Evolutionary conservation across 2,113 vertebrate genomes (phyloP).

Genomic region (Vulpes ferrilata): DNA sequence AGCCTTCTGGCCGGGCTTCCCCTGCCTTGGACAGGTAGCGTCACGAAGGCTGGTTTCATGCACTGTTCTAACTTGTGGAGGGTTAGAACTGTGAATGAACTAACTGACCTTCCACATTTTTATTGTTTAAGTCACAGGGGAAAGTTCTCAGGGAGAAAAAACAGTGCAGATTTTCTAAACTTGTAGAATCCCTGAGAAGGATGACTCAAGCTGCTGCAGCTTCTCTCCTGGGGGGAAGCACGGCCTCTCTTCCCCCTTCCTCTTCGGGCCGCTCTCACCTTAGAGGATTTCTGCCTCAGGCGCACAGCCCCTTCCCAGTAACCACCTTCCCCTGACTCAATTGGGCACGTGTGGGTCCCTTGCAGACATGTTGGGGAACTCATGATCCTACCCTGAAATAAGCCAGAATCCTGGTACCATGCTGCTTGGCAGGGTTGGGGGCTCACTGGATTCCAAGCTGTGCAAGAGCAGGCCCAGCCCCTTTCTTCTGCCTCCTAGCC

Average conservation of each 20-base stretch:
- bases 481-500: neutral
- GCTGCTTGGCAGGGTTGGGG: neutral
- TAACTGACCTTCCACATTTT: neutral
- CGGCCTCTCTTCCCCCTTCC: too few relatives aligned
- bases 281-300: fast-evolving
- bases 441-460: neutral
- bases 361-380: neutral
- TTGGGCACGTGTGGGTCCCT: neutral
- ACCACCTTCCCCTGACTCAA: neutral
- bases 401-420: fast-evolving
- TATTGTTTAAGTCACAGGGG: neutral
- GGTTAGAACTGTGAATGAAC: too few relatives aligned
- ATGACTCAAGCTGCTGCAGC: fast-evolving
- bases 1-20: fast-evolving
- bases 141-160: neutral
- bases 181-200: neutral
- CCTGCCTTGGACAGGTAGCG: neutral
- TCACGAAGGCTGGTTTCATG: neutral
- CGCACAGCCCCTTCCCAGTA: neutral
- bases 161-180: neutral
- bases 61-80: neutral
- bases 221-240: neutral
- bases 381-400: neutral
- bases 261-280: neutral
- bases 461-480: neutral